These are phyloP conservation scores for Ciconia nigra DNA, from an alignment of 2,797 vertebrate species.

Conservation along the genomic window DNA sequence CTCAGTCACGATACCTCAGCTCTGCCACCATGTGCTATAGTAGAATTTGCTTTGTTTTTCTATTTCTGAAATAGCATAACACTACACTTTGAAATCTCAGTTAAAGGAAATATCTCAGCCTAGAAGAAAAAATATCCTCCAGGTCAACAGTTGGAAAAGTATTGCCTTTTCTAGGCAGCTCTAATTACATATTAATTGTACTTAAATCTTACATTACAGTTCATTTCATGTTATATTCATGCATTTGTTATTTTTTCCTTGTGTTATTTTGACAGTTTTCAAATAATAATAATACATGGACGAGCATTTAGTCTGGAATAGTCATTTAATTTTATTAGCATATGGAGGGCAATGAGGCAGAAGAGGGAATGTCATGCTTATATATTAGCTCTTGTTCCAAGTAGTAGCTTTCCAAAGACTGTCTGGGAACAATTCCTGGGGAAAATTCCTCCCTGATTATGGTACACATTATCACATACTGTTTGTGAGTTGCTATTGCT, in stretches of 20 bases:
- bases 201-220: neutral
- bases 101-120: neutral
- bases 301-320: neutral
- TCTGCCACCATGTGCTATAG: neutral
- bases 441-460: neutral
- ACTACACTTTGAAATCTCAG: neutral
- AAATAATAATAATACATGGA: neutral
- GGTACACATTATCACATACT: neutral
- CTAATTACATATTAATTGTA: neutral
- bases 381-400: neutral
- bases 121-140: neutral
- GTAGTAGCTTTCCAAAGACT: neutral
- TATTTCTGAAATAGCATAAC: neutral
- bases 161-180: neutral
- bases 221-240: neutral
- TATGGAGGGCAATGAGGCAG: neutral
- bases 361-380: neutral
- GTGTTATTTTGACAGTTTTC: neutral
- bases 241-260: neutral
- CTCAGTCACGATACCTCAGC: neutral
- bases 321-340: neutral
- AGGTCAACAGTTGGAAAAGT: neutral
- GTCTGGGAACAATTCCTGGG: neutral
- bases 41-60: neutral
- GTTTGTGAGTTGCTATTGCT: neutral